Conservation (phyloP, 2,888 invertebrate species). For the Galerucella pusilla region DNA sequence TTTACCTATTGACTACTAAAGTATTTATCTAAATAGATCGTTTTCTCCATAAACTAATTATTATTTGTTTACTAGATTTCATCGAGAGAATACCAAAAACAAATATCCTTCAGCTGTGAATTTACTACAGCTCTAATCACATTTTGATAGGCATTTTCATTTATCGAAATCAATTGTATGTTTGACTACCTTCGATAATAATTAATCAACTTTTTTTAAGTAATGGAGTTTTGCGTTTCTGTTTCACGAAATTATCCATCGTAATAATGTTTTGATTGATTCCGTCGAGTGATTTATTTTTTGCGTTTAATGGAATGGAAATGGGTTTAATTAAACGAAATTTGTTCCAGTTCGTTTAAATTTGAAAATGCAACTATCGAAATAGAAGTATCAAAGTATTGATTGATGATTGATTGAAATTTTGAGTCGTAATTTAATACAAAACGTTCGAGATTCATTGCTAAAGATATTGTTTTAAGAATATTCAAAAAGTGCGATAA, state of each 20-base stretch:
- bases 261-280: slow-evolving; percentile 24
- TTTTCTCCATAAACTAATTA: too few species aligned
- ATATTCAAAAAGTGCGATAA: too few species aligned
- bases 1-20: too few species aligned
- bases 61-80: neutral
- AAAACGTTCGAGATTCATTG: neutral
- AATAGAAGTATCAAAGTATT: neutral
- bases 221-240: slow-evolving; percentile 15
- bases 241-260: slow-evolving; percentile 4
- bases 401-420: neutral
- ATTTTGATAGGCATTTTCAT: neutral
- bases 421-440: neutral
- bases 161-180: slow-evolving; percentile 26
- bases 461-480: neutral
- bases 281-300: slow-evolving; percentile 23
- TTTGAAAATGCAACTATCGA: slow-evolving; percentile 5
- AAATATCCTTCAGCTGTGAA: too few species aligned
- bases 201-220: slow-evolving; percentile 7
- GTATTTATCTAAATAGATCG: too few species aligned
- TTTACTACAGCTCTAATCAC: slow-evolving; percentile 4
- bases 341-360: slow-evolving; percentile 16
- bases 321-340: slow-evolving; percentile 10
- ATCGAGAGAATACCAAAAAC: neutral
- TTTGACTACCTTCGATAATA: slow-evolving; percentile 23
- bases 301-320: slow-evolving; percentile 18